A percentile compares a stretch with the other conserved stretches of the same genome.
These are phyloP conservation scores for Scaptomyza hsui DNA, from an alignment of 1,140 invertebrate genomes.

Conservation along the genomic window DNA sequence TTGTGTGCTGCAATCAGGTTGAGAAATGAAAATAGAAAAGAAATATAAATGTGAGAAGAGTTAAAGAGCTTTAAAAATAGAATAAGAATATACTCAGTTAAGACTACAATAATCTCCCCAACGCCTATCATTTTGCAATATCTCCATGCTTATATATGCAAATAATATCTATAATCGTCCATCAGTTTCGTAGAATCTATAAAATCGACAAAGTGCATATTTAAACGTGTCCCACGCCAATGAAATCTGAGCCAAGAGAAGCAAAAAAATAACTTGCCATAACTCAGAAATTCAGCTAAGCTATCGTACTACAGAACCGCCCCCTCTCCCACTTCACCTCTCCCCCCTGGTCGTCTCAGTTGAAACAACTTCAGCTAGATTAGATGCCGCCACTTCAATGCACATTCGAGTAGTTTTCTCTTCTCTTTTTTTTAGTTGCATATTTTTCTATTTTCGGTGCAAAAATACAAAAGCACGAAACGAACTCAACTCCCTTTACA, in stretches of 20 bases:
- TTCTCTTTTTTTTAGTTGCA: conserved; percentile 48
- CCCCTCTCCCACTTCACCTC: not conserved
- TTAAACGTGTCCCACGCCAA: conserved; percentile 17
- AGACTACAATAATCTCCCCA: not conserved
- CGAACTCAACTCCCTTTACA: conserved; percentile 35
- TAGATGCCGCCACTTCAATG: conserved; percentile 75
- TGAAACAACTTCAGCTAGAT: conserved; percentile 66
- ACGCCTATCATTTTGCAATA: not conserved
- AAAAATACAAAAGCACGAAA: conserved; percentile 78
- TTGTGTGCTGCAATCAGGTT: conserved; percentile 2
- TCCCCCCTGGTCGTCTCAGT: not conserved
- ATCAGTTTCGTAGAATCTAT: conserved; percentile 4
- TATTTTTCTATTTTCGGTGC: conserved; percentile 79
- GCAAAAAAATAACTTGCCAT: conserved; percentile 22
- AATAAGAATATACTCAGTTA: no score
- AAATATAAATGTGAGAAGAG: not conserved
- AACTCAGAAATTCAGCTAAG: conserved; percentile 53
- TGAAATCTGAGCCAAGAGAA: conserved; percentile 8
- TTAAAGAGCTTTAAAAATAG: no score
- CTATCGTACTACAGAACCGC: not conserved
- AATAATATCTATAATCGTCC: not conserved
- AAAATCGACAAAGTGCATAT: conserved; percentile 31
- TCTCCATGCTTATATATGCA: conserved; percentile 1
- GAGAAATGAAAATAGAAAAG: not conserved
- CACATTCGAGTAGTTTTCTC: conserved; percentile 49